Percentiles rank a stretch among this genome's conserved stretches.
phyloP scores from a whole-genome alignment of 2,797 vertebrate genomes.

The Amazona ochrocephala region DNA sequence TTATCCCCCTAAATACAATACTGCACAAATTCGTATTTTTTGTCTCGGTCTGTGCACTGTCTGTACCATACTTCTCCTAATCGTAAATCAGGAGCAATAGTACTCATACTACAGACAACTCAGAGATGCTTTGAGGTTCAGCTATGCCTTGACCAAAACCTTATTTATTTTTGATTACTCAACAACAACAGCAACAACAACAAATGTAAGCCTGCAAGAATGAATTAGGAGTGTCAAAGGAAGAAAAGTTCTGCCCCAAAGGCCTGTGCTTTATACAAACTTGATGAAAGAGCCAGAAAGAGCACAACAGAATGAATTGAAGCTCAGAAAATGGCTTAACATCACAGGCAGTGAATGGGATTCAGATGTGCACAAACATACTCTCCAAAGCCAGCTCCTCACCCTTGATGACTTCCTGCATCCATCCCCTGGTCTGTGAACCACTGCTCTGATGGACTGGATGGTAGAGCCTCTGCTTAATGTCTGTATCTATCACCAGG shows the following conservation, averaged over 20 bases:
- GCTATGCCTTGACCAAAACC: not conserved
- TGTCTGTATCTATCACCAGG: rapidly evolving
- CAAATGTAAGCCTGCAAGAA: not conserved
- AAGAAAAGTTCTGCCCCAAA: conserved; percentile 26
- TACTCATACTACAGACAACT: not conserved
- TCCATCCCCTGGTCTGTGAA: not conserved
- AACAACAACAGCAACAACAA: not conserved
- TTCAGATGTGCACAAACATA: not conserved
- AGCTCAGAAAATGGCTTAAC: not conserved
- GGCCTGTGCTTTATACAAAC: not conserved
- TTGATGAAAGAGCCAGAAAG: not conserved
- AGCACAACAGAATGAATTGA: not conserved
- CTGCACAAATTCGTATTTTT: not conserved
- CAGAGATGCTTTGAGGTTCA: not conserved
- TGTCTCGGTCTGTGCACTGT: not conserved
- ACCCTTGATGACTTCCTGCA: not conserved
- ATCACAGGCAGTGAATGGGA: not conserved
- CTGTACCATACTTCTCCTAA: not conserved
- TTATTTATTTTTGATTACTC: conserved; percentile 35
- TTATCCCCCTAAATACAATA: not conserved
- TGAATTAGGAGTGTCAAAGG: conserved; percentile 7
- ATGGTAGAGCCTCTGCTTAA: not conserved
- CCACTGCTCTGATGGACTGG: not conserved
- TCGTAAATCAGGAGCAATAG: not conserved
- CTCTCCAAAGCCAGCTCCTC: not conserved